A percentile compares a stretch with the other conserved stretches of the same genome.
These are phyloP conservation scores for Abscondita cerata DNA, from an alignment of 2,888 invertebrate genomes.

Conservation along the genomic window DNA sequence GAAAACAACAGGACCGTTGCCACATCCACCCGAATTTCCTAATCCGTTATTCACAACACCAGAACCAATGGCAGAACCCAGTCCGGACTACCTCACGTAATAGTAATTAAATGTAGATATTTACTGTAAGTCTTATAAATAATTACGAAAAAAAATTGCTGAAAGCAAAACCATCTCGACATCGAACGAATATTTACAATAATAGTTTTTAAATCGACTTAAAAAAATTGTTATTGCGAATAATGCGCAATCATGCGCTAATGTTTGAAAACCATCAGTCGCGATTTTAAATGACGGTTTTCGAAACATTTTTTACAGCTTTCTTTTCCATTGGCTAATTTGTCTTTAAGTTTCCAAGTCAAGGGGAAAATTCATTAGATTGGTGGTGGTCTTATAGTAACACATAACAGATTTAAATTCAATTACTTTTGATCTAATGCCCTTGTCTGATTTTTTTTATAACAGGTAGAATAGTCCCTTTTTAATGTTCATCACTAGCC, in stretches of 20 bases:
- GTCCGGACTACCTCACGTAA: constrained; percentile 78
- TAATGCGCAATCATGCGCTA: background rate
- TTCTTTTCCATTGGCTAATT: constrained; percentile 59
- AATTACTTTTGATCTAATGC: constrained; percentile 42
- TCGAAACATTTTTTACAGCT: constrained; percentile 41
- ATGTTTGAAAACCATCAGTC: constrained; percentile 17
- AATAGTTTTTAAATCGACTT: too few relatives aligned
- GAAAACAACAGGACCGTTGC: constrained; percentile 86
- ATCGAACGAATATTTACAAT: constrained; percentile 6
- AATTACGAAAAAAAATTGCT: constrained; percentile 25
- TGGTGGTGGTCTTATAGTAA: constrained; percentile 51
- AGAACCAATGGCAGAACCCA: constrained; percentile 81
- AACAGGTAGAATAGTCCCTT: constrained; percentile 2
- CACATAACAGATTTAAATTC: constrained; percentile 36
- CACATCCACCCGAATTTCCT: constrained; percentile 95
- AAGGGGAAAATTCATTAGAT: constrained; percentile 50
- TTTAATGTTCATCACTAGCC: constrained; percentile 41
- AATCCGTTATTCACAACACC: constrained; percentile 89
- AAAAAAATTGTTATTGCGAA: constrained; percentile 1
- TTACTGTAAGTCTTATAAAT: constrained; percentile 33
- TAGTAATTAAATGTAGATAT: constrained; percentile 33
- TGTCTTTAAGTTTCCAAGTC: constrained; percentile 46
- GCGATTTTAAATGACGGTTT: constrained; percentile 12
- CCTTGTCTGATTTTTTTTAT: constrained; percentile 40
- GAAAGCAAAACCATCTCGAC: constrained; percentile 45